These are phyloP conservation scores for Chlamydotis undulata DNA, from an alignment of 2,113 vertebrate genomes.

Conservation along the genomic window DNA sequence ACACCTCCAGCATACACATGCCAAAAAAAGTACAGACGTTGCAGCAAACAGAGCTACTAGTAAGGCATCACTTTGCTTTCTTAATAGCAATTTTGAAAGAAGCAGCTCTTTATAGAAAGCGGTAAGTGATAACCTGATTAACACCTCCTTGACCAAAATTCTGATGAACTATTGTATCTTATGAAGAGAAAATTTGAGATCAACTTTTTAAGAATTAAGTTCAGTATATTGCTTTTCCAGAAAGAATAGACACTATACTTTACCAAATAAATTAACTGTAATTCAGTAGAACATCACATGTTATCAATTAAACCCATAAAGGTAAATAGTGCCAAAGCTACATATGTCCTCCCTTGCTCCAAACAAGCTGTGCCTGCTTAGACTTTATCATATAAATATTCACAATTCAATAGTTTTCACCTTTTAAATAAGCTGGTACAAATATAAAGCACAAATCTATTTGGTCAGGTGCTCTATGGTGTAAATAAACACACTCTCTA, in stretches of 20 bases:
- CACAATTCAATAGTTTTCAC: background rate
- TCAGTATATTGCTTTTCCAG: background rate
- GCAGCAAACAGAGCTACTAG: background rate
- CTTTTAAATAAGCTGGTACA: slow-evolving; percentile 14
- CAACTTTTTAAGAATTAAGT: background rate
- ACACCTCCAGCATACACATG: background rate
- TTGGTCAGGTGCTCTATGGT: background rate
- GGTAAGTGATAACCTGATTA: background rate
- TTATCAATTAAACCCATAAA: background rate
- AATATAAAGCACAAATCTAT: background rate
- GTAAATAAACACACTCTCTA: background rate
- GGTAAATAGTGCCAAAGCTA: background rate
- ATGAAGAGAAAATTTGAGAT: background rate
- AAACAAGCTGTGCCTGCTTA: background rate
- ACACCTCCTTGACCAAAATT: background rate
- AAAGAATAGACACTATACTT: background rate
- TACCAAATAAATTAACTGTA: background rate
- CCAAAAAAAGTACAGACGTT: background rate
- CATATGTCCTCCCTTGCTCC: background rate
- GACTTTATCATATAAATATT: background rate
- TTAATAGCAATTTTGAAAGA: background rate
- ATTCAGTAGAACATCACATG: background rate
- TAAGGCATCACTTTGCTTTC: background rate
- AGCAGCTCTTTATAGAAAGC: background rate
- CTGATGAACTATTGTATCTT: background rate